These are phyloP conservation scores for Chaetorhynchus papuensis DNA, from an alignment of 2,113 vertebrate genomes.

Conservation along the genomic window DNA sequence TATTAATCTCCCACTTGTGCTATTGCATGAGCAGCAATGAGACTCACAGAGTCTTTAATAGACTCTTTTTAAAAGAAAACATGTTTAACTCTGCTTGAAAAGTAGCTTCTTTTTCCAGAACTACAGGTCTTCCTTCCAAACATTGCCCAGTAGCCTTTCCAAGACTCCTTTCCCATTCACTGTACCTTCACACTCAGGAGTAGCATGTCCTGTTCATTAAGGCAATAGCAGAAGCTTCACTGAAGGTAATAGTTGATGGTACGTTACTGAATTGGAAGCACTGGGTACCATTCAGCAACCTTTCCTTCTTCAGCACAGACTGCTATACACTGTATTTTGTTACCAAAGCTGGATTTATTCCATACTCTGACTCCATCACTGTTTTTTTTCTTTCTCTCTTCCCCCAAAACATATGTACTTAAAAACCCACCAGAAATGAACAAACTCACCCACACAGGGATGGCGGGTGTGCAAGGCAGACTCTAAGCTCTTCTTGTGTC, in stretches of 20 bases:
- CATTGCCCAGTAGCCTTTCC: not conserved
- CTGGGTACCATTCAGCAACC: not conserved
- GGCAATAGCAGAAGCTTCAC: not conserved
- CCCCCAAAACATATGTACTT: constrained; percentile 33
- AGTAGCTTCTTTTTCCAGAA: not conserved
- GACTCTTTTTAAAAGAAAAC: not conserved
- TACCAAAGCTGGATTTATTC: not conserved
- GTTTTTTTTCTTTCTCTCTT: constrained; percentile 19
- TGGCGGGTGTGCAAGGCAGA: not conserved
- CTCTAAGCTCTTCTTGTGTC: not conserved
- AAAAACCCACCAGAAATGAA: constrained; percentile 21
- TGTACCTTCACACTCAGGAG: not conserved
- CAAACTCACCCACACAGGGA: not conserved
- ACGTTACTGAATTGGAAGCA: not conserved
- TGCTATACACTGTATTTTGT: not conserved
- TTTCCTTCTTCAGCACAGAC: not conserved
- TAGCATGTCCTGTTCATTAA: not conserved
- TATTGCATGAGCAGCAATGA: not conserved
- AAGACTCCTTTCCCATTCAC: not conserved
- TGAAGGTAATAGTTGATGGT: not conserved
- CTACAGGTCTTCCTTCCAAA: not conserved
- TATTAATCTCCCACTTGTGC: not conserved
- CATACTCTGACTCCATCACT: constrained; percentile 5
- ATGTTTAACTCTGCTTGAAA: not conserved
- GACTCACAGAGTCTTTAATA: not conserved